phyloP scores from a whole-genome alignment of 2,113 vertebrate genomes.

The Sterrhoptilus dennistouni region DNA sequence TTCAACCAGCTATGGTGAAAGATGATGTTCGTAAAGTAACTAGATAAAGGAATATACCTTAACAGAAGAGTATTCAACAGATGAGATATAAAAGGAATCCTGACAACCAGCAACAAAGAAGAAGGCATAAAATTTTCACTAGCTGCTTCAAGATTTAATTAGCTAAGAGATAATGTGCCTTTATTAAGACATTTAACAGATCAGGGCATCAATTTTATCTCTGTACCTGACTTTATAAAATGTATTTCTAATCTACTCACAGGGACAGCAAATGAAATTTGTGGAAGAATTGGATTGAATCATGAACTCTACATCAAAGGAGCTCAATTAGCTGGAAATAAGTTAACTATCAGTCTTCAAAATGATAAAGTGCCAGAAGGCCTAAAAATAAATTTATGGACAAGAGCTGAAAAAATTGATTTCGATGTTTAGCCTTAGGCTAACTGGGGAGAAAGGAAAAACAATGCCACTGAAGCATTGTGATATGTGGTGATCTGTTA shows the following conservation, averaged over 20 bases:
- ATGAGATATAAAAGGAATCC: conserved; percentile 1
- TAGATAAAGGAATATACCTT: not conserved
- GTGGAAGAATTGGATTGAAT: not conserved
- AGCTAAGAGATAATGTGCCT: not conserved
- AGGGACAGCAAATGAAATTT: conserved; percentile 32
- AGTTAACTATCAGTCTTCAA: not conserved
- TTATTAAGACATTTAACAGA: conserved; percentile 33
- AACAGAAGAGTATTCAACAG: not conserved
- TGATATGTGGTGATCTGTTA: not conserved
- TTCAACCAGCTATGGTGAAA: not conserved
- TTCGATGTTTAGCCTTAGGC: not conserved
- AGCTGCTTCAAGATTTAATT: conserved; percentile 26
- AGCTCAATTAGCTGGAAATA: not conserved
- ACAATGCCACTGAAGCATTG: not conserved
- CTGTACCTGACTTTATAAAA: conserved; percentile 10
- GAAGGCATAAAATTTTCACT: not conserved
- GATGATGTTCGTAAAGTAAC: not conserved
- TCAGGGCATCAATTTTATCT: not conserved
- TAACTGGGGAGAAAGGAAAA: not conserved
- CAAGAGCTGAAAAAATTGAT: not conserved
- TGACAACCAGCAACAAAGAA: not conserved
- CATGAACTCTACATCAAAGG: conserved; percentile 19
- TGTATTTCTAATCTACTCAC: not conserved
- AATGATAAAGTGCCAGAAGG: not conserved
- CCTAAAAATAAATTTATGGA: conserved; percentile 22